Evolutionary conservation across 2,113 vertebrate species (phyloP).

Genomic region (Sakesphorus luctuosus): DNA sequence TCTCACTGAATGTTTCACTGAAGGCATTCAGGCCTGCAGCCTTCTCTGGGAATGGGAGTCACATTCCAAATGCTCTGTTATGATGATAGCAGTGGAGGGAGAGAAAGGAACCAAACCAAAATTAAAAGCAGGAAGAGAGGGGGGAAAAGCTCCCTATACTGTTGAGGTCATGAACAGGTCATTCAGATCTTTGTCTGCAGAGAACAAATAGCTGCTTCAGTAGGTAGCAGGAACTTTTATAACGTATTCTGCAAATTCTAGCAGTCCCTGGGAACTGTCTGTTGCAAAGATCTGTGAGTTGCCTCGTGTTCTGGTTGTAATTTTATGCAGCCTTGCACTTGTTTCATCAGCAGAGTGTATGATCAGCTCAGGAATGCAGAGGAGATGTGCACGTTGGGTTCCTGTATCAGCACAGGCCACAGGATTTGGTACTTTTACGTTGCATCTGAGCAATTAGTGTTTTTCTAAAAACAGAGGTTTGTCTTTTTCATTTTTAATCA

Average conservation of each 20-base stretch:
- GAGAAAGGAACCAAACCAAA: background rate
- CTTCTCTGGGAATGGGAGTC: background rate
- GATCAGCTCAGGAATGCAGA: background rate
- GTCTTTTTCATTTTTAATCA: background rate
- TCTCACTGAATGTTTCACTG: background rate
- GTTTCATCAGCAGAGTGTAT: background rate
- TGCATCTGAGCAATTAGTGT: background rate
- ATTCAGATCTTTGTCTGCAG: background rate
- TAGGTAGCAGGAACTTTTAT: background rate
- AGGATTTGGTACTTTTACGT: background rate
- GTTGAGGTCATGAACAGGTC: background rate
- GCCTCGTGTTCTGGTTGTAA: rapidly evolving
- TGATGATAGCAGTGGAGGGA: background rate
- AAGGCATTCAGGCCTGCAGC: background rate
- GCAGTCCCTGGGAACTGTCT: background rate
- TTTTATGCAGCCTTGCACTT: background rate
- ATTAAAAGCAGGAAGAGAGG: background rate
- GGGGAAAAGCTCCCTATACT: background rate
- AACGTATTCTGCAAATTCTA: background rate
- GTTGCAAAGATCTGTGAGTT: background rate
- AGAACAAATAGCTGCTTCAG: background rate
- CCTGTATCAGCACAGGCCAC: background rate
- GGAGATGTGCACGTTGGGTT: rapidly evolving
- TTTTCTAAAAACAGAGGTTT: background rate
- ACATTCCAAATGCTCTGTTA: background rate